These are phyloP conservation scores for Chaetodon auriga DNA, from an alignment of 2,113 vertebrate species.

Conservation along the genomic window DNA sequence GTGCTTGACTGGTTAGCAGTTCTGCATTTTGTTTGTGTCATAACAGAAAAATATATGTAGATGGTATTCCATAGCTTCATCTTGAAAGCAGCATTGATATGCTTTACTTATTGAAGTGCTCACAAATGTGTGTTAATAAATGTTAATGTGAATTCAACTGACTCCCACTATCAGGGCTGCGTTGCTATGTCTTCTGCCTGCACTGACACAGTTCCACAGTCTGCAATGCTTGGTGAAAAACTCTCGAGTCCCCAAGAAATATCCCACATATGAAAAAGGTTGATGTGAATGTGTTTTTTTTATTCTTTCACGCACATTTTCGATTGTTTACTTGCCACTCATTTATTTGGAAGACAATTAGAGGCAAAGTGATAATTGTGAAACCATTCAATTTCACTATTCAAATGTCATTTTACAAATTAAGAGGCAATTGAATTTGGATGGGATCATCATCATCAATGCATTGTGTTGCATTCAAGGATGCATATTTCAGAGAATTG, in stretches of 20 bases:
- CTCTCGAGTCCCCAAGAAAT: background rate
- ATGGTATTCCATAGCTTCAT: background rate
- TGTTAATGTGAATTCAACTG: background rate
- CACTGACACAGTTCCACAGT: background rate
- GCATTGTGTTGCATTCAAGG: background rate
- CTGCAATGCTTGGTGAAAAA: background rate
- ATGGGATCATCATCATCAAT: no score
- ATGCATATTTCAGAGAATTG: no score
- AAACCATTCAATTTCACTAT: background rate
- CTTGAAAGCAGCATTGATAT: background rate
- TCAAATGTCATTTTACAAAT: background rate
- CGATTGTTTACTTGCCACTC: no score
- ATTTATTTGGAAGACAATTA: background rate
- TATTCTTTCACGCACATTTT: no score
- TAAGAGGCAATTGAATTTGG: background rate
- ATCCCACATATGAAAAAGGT: background rate
- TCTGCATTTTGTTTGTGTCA: background rate
- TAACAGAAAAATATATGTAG: background rate
- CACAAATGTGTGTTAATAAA: background rate
- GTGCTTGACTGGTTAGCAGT: background rate
- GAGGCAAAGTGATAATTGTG: background rate
- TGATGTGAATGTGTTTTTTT: background rate
- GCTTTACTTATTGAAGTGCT: background rate
- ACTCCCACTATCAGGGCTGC: background rate
- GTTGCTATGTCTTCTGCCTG: background rate